Base-by-base conservation (phyloP, 2,797 vertebrate genomes). In the Champsocephalus gunnari region DNA sequence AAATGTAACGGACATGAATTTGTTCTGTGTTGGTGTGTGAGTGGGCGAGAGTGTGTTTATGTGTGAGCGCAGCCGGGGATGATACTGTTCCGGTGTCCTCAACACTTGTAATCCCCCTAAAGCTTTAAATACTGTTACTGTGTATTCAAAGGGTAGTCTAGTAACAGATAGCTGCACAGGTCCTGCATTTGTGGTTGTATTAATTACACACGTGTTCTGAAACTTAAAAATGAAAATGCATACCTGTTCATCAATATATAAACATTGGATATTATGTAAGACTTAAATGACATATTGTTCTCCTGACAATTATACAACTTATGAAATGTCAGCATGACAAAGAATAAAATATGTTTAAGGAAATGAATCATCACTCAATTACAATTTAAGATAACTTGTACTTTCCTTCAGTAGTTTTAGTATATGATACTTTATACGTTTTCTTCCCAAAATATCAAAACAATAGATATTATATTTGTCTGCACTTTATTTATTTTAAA, bases 91-190 rank as follows among this genome's bases (percentile, higher is more conserved):
- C 71, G 69, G 81, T 88, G 75, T 90, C 87, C 85, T 88, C 83
- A 82, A 87, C 87, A 85, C 82, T 91, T 92, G 89, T 92, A 92
- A 93, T 93, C 90, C 90, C 88, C 74, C 83, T 79, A 90, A 93
- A 92, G 92, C 90, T 91, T 92, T 91, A 92, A 92, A 92, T 89
- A 91, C 81, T 85, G 85, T 79, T 86, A 85, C 71, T 84, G 78
- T 79, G 68, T 69, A 73, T 85, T 79, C 71, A 82, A 79, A 79
- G 45, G 74, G 75, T 45, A 49, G 71, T 86, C 69, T 58, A 62
- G 80, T 83, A 84, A 88, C 50, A 70, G 79, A 87, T 83, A 73
- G 65, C 50, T 41, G 48, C 12, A 16, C 43, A 75, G 50, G 45
- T 62, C 56, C 24, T 56, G 44, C 16, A 69, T 53, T 66, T 63